phyloP scores from a whole-genome alignment of 2,888 invertebrate species.

The Zhuqinia jingwanae region DNA sequence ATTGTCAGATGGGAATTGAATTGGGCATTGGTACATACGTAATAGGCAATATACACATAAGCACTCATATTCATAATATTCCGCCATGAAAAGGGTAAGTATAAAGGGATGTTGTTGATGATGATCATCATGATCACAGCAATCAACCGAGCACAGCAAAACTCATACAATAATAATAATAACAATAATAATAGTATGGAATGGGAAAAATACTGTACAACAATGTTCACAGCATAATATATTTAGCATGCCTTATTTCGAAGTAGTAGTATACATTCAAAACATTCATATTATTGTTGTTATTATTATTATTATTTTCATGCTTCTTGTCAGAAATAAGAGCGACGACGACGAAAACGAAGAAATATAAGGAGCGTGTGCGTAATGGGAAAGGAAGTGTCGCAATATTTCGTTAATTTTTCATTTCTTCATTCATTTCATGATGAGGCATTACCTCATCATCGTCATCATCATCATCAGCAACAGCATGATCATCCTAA shows the following conservation, averaged over 20 bases:
- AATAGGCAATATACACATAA: not conserved
- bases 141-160: slow-evolving; percentile 2
- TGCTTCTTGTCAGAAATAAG: too few species aligned
- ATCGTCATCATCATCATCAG: slow-evolving; percentile 3
- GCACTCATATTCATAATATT: not conserved
- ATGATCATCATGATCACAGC: not conserved
- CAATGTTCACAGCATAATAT: too few species aligned
- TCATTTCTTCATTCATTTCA: slow-evolving; percentile 72
- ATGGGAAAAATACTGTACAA: not conserved
- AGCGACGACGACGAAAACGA: not conserved
- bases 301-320: too few species aligned
- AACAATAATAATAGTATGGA: too few species aligned
- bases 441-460: slow-evolving; percentile 66
- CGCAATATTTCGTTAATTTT: slow-evolving; percentile 73
- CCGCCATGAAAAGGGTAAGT: not conserved
- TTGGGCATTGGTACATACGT: too few species aligned
- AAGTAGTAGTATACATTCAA: too few species aligned
- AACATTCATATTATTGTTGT: too few species aligned
- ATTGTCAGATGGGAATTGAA: too few species aligned
- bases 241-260: too few species aligned
- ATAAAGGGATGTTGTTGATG: not conserved
- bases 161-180: not conserved
- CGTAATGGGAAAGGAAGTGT: slow-evolving; percentile 73
- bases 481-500: not conserved
- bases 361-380: slow-evolving; percentile 39